Evolutionary conservation across 1,140 invertebrate species (phyloP).

Genomic region (Eriosoma lanigerum): DNA sequence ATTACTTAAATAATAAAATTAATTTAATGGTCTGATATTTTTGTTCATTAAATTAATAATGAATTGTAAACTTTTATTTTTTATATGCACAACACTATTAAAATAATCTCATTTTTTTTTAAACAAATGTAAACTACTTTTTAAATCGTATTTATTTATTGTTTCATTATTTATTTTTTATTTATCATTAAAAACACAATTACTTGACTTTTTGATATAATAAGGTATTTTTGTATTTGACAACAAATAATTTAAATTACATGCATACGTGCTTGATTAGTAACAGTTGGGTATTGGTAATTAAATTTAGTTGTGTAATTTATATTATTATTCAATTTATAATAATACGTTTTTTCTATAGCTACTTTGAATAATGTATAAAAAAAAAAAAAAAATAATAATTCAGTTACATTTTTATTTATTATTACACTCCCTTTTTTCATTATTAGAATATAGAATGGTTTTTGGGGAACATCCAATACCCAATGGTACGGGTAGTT

Average conservation of each 20-base stretch:
- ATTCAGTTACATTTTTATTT: slow-evolving; percentile 26
- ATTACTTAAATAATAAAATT: slow-evolving; percentile 23
- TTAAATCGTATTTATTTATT: not conserved
- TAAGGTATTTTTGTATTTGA: too few relatives aligned
- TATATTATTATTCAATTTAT: not conserved
- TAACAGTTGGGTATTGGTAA: too few relatives aligned
- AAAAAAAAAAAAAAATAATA: slow-evolving; percentile 5
- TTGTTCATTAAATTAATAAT: slow-evolving; percentile 42
- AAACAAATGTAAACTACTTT: not conserved
- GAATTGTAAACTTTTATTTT: not conserved
- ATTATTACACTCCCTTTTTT: slow-evolving; percentile 23
- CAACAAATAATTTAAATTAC: too few relatives aligned
- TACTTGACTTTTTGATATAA: too few relatives aligned
- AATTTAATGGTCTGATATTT: slow-evolving; percentile 33
- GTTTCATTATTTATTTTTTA: too few relatives aligned
- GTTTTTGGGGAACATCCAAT: slow-evolving; percentile 8
- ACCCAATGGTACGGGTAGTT: not conserved
- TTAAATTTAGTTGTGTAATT: slow-evolving; percentile 19
- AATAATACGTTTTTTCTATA: not conserved
- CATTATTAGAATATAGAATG: not conserved
- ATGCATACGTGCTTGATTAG: too few relatives aligned
- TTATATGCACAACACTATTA: not conserved
- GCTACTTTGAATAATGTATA: not conserved
- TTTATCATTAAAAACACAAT: too few relatives aligned
- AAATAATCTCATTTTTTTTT: slow-evolving; percentile 15